Base-by-base conservation (phyloP, 2,797 vertebrate genomes). In the Sebastes elongatus region DNA sequence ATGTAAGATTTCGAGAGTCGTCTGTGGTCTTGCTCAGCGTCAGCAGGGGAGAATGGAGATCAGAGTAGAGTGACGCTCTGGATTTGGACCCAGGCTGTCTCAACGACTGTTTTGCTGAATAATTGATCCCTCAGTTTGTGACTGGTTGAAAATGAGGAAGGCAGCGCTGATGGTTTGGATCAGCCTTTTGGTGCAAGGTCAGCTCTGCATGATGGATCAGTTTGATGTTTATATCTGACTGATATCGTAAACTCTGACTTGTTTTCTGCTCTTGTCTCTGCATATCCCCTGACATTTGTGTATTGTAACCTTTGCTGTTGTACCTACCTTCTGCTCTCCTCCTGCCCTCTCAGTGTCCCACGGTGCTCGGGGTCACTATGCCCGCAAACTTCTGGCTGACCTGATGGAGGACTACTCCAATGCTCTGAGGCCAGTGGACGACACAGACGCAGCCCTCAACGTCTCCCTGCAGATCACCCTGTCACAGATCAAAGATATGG, bases 401-500 rank as follows among this genome's bases (percentile, higher is more conserved):
- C 93, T 99, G 82, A 98, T 99, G 95, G 96, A 98, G 93, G 92
- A 96, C 88, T 99, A 99, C 87, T 97, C 97, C 53, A 97, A 95
- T 20, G 98, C 97, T 68, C 93, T 99, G 71, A 96, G 97, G 83
- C 98, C 98, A 0, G 98, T 99, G 28, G 97, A 98, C 80, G 98
- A 99, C 88, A 99, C 98, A 32, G 98, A 99, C 86, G 93, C 95
- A 82, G 97, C 97, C 22, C 91, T 99, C 73, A 99, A 99, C 30
- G 98, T 99, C 80, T 98, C 97, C 0, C 95, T 99, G 86, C 98
- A 99, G 94, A 97, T 99, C 88, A 99, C 98, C 0, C 94, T 99
- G 62, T 99, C 97, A 27, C 98, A 99, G 94, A 99, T 99, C 89
- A 99, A 99, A 94, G 98, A 99, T 81, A 98, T 99, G 97, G 98